Evolutionary conservation across 23 tunicate genomes (phyloP).

Genomic region (Styela clava): DNA sequence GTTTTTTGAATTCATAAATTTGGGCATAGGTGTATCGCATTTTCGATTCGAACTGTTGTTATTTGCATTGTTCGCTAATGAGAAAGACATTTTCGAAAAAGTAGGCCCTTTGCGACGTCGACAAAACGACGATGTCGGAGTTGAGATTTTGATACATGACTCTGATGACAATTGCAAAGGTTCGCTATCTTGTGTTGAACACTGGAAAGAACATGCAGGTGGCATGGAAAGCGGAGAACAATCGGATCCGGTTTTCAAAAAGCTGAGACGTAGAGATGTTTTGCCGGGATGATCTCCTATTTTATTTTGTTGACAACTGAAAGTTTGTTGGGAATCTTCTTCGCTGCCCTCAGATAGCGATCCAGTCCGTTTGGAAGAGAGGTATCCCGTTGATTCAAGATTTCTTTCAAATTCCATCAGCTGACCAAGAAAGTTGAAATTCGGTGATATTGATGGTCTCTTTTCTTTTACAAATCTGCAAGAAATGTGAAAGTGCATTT

Average conservation of each 20-base stretch:
- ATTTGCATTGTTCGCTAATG: background rate
- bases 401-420: conserved; percentile 75
- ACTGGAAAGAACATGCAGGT: conserved; percentile 15
- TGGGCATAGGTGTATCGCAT: conserved; percentile 21
- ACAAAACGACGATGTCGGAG: conserved; percentile 66
- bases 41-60: background rate
- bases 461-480: conserved; percentile 87
- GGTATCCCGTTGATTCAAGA: conserved; percentile 38
- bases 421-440: conserved; percentile 93
- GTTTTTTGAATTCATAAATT: background rate
- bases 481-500: background rate
- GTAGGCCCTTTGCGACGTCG: conserved; percentile 66
- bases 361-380: conserved; percentile 46
- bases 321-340: background rate
- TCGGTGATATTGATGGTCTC: conserved; percentile 94
- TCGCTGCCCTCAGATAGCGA: conserved; percentile 28
- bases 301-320: background rate
- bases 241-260: background rate
- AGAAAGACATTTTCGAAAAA: conserved; percentile 20
- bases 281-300: background rate
- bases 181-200: background rate
- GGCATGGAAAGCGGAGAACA: conserved; percentile 23
- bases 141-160: conserved; percentile 10
- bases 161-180: background rate
- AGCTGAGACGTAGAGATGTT: background rate